A percentile compares a stretch with the other conserved stretches of the same genome.
phyloP scores from a whole-genome alignment of 2,888 invertebrate genomes.

The Cantharis rustica region DNA sequence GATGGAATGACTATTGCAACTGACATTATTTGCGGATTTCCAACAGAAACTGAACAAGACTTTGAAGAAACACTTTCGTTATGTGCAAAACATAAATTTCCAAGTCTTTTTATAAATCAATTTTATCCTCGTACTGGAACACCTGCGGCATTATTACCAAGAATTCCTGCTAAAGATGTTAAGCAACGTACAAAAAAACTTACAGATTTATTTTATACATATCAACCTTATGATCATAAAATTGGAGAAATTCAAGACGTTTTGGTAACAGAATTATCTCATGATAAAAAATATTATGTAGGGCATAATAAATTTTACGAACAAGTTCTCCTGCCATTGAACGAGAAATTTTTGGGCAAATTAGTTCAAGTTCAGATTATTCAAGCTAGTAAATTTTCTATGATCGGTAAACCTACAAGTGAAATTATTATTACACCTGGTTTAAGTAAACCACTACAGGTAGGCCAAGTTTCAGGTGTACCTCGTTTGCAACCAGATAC shows the following conservation, averaged over 20 bases:
- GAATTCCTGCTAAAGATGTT: slow-evolving; percentile 84
- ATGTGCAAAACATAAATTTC: slow-evolving; percentile 86
- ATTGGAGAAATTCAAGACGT: slow-evolving; percentile 74
- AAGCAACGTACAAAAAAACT: slow-evolving; percentile 87
- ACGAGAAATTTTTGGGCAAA: slow-evolving; percentile 79
- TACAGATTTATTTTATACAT: slow-evolving; percentile 88
- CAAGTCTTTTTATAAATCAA: slow-evolving; percentile 96
- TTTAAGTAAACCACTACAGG: slow-evolving; percentile 60
- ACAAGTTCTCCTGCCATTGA: slow-evolving; percentile 85
- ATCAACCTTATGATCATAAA: slow-evolving; percentile 79
- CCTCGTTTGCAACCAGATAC: slow-evolving; percentile 31
- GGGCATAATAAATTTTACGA: slow-evolving; percentile 96
- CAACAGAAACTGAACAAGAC: slow-evolving; percentile 89
- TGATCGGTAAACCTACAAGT: slow-evolving; percentile 71
- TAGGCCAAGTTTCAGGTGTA: slow-evolving; percentile 63
- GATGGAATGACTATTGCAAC: slow-evolving; percentile 93
- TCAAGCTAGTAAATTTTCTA: slow-evolving; percentile 74
- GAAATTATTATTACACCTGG: slow-evolving; percentile 58
- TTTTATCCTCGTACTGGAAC: slow-evolving; percentile 97
- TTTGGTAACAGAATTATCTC: slow-evolving; percentile 90
- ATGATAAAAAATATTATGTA: slow-evolving; percentile 88
- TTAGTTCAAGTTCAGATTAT: slow-evolving; percentile 77
- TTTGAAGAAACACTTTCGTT: slow-evolving; percentile 86
- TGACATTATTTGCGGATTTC: slow-evolving; percentile 98
- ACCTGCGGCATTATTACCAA: slow-evolving; percentile 87